A percentile compares a stretch with the other conserved stretches of the same genome.
These are phyloP conservation scores for Vulpes vulpes DNA, from an alignment of 2,113 vertebrate species.

Conservation along the genomic window DNA sequence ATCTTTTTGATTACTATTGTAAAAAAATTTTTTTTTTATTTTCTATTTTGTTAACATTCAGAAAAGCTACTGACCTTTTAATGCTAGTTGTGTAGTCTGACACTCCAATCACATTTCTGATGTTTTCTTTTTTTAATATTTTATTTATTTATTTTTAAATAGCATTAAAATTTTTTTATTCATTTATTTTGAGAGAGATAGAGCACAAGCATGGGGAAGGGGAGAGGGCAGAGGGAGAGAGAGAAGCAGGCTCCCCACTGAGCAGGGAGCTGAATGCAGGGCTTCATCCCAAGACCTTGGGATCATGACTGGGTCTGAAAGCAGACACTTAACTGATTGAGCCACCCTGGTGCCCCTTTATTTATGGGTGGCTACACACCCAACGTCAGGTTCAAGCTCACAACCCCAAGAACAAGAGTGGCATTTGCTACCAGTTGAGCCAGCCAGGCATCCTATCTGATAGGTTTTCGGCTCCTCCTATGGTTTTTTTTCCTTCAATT, in stretches of 20 bases:
- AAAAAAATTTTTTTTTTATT: neutral
- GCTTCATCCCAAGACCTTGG: neutral
- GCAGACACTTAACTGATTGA: neutral
- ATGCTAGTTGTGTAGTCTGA: neutral
- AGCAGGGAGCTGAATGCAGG: neutral
- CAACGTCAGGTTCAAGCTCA: neutral
- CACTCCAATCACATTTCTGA: neutral
- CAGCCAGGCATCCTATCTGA: neutral
- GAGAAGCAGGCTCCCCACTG: neutral
- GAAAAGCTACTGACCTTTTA: neutral
- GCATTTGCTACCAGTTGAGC: neutral
- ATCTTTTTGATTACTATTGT: neutral
- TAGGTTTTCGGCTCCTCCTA: neutral
- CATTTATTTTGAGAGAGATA: too few species aligned
- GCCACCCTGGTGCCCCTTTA: neutral
- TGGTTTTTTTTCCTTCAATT: neutral
- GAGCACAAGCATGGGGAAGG: too few species aligned
- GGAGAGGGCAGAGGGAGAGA: too few species aligned
- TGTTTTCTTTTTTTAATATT: too few species aligned
- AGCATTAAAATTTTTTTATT: too few species aligned
- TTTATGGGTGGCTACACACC: neutral
- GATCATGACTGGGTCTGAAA: neutral
- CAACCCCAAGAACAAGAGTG: neutral
- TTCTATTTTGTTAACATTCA: neutral
- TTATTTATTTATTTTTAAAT: too few species aligned